Evolutionary conservation across 2,797 vertebrate species (phyloP).

Genomic region (Orientallactaga sibirica): DNA sequence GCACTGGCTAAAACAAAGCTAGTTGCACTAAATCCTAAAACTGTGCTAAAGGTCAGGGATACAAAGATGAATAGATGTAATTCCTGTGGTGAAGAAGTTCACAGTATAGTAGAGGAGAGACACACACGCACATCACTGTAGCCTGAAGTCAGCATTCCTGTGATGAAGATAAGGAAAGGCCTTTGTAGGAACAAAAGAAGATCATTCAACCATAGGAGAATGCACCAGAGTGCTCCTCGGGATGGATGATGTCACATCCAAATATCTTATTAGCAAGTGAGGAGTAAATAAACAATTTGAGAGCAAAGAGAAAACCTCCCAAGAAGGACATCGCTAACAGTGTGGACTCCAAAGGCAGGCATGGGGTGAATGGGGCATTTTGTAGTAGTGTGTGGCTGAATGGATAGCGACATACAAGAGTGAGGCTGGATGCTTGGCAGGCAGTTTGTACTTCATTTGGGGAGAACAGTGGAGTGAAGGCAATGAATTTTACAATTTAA

Average conservation of each 20-base stretch:
- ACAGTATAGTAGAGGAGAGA: neutral
- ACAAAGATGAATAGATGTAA: neutral
- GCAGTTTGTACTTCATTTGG: neutral
- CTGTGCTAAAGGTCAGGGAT: neutral
- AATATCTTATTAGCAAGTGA: rapidly evolving
- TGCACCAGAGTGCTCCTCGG: neutral
- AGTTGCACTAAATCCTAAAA: neutral
- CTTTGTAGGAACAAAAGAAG: neutral
- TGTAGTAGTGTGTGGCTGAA: neutral
- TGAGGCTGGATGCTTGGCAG: neutral
- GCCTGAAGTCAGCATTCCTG: neutral
- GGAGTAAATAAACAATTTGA: neutral
- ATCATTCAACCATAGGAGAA: neutral
- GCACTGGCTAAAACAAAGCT: neutral
- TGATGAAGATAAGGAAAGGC: neutral
- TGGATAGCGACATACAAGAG: neutral
- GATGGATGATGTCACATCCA: neutral
- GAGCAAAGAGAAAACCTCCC: neutral
- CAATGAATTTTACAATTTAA: neutral
- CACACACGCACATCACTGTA: neutral
- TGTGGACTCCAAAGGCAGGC: neutral
- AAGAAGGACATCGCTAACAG: neutral
- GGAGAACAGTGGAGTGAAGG: neutral
- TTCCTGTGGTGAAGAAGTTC: neutral
- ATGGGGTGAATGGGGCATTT: neutral